Evolutionary conservation across 2,888 invertebrate species (phyloP), one percentile per base, ranked within the genome.

Genomic region (Drosophila crucigera): DNA sequence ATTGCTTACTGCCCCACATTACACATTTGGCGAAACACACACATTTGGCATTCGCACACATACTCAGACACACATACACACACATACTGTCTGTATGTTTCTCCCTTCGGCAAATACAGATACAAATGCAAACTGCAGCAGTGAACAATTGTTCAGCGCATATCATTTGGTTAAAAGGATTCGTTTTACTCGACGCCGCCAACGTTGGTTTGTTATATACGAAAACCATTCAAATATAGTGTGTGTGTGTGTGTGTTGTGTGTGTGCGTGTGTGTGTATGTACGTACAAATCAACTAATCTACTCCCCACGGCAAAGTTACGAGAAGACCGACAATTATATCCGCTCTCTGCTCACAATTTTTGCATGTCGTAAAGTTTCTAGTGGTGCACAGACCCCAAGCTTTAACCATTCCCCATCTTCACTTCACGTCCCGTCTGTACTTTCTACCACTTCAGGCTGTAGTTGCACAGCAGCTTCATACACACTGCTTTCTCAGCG

Each of bases 131-230:
- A 76, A 73, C 82, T 83, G 76, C 82, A 75, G 80, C 71, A 69
- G 80, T 78, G 88, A 88, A 88, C 90, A 89, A 85, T 84, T 85
- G 85, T 90, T 83, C 84, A 76, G 90, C 75, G 91, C 91, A 90
- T 91, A 91, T 91, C 91, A 91, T 92, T 91, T 92, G 86, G 92
- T 91, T 91, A 92, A 92, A 91, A 91, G 91, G 91, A 87, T 91
- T 91, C 90, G 80, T 80, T 88, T 82, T 89, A 69, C 84, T 78
- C 89, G 68, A 56, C 69, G 70, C 76, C 68, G 69, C 73, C 59
- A 61, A 65, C 73, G 75, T 76, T 28, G 76, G 64, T 76, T 70
- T 66, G 65, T 43, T 71, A 65, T 68, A 61, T 73, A 61, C 68
- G 35, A 70, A 71, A 77, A 64, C 68, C 61, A 77, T 77, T 73